Percentiles rank a stretch among this genome's conserved stretches.
These are phyloP conservation scores for Elachura formosa DNA, from an alignment of 2,113 vertebrate genomes.

Conservation along the genomic window DNA sequence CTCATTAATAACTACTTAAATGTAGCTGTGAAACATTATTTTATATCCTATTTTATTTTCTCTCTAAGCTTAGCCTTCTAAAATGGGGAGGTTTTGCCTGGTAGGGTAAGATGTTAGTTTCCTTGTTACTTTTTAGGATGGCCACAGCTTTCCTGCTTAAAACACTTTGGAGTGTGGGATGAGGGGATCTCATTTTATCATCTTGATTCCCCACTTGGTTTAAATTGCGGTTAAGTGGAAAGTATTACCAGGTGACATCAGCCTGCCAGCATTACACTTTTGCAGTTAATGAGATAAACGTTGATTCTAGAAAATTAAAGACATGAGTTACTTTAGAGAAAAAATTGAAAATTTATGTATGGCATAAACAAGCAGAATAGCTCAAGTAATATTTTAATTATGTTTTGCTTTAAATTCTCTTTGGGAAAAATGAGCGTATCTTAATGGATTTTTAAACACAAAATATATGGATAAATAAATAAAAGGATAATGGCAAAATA, in stretches of 20 bases:
- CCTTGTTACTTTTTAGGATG: neutral
- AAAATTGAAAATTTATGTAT: neutral
- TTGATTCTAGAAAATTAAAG: neutral
- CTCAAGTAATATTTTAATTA: neutral
- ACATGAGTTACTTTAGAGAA: neutral
- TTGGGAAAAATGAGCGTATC: neutral
- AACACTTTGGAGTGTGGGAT: rapidly evolving
- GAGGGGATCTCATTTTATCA: neutral
- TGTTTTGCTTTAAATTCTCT: neutral
- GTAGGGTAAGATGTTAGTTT: neutral
- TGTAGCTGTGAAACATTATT: neutral
- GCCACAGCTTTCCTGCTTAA: neutral
- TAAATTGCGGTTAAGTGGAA: neutral
- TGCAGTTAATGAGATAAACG: neutral
- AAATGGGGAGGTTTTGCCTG: neutral
- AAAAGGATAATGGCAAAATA: neutral
- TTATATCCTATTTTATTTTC: neutral
- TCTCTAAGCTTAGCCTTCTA: neutral
- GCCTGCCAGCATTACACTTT: neutral
- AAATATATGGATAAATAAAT: neutral
- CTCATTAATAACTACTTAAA: neutral
- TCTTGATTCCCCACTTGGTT: neutral
- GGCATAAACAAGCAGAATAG: neutral
- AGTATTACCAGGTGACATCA: neutral
- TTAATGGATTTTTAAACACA: neutral